These are phyloP conservation scores for Arothron firmamentum DNA, from an alignment of 2,113 vertebrate genomes.

Conservation along the genomic window DNA sequence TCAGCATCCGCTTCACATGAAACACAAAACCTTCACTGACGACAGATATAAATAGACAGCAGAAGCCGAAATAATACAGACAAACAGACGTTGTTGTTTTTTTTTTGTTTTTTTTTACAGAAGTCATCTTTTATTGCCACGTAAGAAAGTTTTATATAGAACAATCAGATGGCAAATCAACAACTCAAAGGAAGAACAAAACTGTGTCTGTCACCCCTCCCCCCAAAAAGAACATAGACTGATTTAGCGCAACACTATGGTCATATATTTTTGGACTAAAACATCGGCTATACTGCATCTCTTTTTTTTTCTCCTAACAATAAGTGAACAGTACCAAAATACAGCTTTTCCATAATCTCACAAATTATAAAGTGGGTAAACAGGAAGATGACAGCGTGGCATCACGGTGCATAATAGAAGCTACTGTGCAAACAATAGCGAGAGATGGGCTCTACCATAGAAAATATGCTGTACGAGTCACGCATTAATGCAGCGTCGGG, in stretches of 20 bases:
- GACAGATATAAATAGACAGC: no score
- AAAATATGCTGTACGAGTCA: constrained; percentile 64
- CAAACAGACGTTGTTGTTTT: no score
- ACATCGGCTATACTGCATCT: constrained; percentile 70
- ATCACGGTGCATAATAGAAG: constrained; percentile 70
- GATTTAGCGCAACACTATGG: constrained; percentile 87
- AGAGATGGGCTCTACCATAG: constrained; percentile 60
- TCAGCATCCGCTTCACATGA: constrained; percentile 24
- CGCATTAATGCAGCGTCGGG: constrained; percentile 61
- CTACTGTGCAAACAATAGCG: constrained; percentile 72
- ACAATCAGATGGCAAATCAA: constrained; percentile 89
- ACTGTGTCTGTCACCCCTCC: constrained; percentile 57
- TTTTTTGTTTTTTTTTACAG: constrained; percentile 55
- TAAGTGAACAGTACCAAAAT: constrained; percentile 79
- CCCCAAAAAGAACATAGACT: constrained; percentile 73
- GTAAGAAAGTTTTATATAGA: constrained; percentile 98
- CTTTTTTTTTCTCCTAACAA: constrained; percentile 66
- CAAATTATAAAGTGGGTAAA: constrained; percentile 69
- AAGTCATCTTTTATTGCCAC: constrained; percentile 92
- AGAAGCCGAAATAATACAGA: constrained; percentile 19
- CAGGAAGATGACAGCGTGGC: constrained; percentile 56
- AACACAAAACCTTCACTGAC: constrained; percentile 1
- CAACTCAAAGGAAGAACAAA: constrained; percentile 64
- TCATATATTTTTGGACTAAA: constrained; percentile 84
- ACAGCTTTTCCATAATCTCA: constrained; percentile 83